Conservation (phyloP, 1,140 invertebrate genomes). For the Pygmarrhopalites habei region DNA sequence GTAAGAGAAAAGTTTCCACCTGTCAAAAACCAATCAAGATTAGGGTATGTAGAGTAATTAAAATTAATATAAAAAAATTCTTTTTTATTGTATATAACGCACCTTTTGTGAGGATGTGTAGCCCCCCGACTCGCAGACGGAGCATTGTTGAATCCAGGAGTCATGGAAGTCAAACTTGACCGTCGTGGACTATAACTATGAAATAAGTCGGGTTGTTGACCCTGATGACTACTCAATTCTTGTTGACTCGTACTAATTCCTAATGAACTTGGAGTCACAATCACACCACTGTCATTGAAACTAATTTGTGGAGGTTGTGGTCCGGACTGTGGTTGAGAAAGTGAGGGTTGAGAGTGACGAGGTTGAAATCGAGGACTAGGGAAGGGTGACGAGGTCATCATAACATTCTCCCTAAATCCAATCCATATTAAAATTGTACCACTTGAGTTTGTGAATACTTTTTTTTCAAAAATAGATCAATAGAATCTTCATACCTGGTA, state of each 20-base stretch:
- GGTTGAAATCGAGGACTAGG: constrained; percentile 14
- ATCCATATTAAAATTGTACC: too few relatives aligned
- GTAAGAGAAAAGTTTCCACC: constrained; percentile 36
- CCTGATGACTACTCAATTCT: background rate
- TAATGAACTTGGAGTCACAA: background rate
- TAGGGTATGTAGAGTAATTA: too few relatives aligned
- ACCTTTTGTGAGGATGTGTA: constrained; percentile 3
- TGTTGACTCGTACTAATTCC: constrained; percentile 11
- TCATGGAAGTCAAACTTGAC: constrained; percentile 31
- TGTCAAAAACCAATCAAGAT: constrained; percentile 9
- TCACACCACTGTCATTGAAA: background rate
- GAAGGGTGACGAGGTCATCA: too few relatives aligned
- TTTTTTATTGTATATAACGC: too few relatives aligned
- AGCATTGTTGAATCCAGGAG: background rate
- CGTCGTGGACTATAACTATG: constrained; percentile 23
- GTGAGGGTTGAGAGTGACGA: constrained; percentile 5
- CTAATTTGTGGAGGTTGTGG: background rate
- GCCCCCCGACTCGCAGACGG: constrained; percentile 4
- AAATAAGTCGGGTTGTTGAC: background rate
- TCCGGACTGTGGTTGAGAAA: background rate
- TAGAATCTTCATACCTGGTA: too few relatives aligned
- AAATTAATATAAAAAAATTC: too few relatives aligned
- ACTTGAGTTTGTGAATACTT: too few relatives aligned
- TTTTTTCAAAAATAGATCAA: too few relatives aligned
- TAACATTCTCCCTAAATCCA: too few relatives aligned